A percentile compares a stretch with the other conserved stretches of the same genome.
Conservation (phyloP, 2,888 invertebrate species). For the Linnaemya tessellans region DNA sequence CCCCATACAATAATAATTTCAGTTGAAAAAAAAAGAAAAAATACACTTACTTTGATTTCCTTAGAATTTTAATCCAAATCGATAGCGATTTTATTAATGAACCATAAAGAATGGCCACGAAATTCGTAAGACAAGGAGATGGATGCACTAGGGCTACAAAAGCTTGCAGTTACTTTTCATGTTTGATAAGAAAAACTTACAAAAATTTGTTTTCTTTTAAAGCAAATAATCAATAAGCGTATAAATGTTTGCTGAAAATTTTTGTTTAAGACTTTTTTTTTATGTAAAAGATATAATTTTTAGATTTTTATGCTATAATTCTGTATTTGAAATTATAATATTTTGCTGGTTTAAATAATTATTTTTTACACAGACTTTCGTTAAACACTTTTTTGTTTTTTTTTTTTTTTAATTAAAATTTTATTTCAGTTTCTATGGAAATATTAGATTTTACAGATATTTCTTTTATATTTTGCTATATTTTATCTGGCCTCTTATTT, state of each 20-base stretch:
- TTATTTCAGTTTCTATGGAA: neutral
- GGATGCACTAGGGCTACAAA: neutral
- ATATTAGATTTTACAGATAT: conserved; percentile 29
- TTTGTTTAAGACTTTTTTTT: neutral
- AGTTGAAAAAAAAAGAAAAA: neutral
- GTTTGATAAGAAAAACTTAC: neutral
- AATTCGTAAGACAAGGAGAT: neutral
- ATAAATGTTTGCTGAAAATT: too few species aligned
- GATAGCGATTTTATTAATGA: neutral
- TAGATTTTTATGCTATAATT: neutral
- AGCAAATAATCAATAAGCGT: conserved; percentile 6
- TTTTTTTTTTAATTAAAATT: neutral
- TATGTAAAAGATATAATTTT: neutral
- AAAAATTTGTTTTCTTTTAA: neutral
- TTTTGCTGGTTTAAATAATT: neutral
- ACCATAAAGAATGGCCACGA: neutral
- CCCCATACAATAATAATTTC: neutral
- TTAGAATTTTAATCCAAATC: conserved; percentile 43
- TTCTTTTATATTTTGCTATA: conserved; percentile 23
- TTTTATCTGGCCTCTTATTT: conserved; percentile 51
- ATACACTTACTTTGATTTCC: conserved; percentile 47
- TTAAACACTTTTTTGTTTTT: neutral
- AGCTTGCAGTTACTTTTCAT: neutral
- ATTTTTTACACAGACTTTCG: neutral
- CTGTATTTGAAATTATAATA: neutral